These are phyloP conservation scores for Heliocidaris erythrogramma DNA, from an alignment of 35 echinoderm and acorn worm genomes.

Conservation along the genomic window DNA sequence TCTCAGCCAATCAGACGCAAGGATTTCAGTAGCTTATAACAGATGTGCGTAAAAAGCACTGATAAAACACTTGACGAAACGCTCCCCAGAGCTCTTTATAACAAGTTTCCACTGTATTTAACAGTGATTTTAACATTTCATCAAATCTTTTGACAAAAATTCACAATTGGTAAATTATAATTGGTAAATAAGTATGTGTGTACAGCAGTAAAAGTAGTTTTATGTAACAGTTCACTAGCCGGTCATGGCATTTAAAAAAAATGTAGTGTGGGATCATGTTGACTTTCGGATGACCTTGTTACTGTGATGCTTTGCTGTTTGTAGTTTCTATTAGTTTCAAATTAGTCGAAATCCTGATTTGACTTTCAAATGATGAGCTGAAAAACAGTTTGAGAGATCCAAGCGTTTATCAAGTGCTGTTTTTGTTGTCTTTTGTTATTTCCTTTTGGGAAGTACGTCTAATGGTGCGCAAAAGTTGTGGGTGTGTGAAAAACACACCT, in stretches of 20 bases:
- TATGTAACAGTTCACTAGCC: neutral
- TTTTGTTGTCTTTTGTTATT: slow-evolving; percentile 12
- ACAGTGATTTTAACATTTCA: too few relatives aligned
- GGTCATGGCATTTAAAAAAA: neutral
- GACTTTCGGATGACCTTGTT: neutral
- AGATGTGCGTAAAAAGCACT: too few relatives aligned
- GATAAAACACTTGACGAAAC: too few relatives aligned
- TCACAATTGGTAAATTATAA: too few relatives aligned
- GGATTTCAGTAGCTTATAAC: too few relatives aligned
- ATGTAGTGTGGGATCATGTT: neutral
- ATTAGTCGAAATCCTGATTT: neutral
- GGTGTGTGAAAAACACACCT: neutral
- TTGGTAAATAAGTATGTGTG: too few relatives aligned
- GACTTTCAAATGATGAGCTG: neutral
- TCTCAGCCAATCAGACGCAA: too few relatives aligned
- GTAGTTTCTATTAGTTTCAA: neutral
- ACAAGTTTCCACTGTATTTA: too few relatives aligned
- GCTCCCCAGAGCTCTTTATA: too few relatives aligned
- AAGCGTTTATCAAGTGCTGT: neutral
- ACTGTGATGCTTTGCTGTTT: neutral
- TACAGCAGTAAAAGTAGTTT: neutral
- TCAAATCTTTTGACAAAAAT: too few relatives aligned
- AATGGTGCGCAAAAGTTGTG: neutral
- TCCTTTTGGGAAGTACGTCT: neutral
- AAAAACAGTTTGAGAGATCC: neutral